Evolutionary conservation across 2,113 vertebrate genomes (phyloP).

Genomic region (Morone chrysops): DNA sequence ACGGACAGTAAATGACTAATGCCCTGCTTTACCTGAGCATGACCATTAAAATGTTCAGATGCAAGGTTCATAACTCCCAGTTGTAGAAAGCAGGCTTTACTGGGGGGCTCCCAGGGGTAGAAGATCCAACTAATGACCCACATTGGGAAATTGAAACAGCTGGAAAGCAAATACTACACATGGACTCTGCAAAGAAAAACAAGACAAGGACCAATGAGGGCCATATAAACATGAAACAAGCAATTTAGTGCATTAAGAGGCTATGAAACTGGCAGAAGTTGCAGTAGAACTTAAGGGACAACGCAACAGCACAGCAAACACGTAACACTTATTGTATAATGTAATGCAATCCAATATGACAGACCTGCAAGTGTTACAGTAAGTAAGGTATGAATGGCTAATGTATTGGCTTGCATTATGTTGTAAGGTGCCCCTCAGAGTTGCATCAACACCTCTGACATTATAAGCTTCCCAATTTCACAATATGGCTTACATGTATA

Average conservation of each 20-base stretch:
- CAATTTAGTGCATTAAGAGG: slow-evolving; percentile 20
- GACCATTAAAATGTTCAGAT: neutral
- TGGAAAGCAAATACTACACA: slow-evolving; percentile 5
- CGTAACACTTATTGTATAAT: neutral
- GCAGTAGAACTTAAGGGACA: neutral
- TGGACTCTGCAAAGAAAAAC: slow-evolving; percentile 33
- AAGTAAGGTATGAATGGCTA: neutral
- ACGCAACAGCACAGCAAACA: neutral
- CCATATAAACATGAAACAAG: slow-evolving; percentile 24
- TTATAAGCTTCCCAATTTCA: neutral
- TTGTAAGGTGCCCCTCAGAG: neutral
- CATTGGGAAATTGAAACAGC: slow-evolving; percentile 27
- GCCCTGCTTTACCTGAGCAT: slow-evolving; percentile 1
- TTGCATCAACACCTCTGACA: neutral
- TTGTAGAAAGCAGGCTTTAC: slow-evolving; percentile 13
- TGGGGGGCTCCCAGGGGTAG: slow-evolving; percentile 21
- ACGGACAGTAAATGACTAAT: neutral
- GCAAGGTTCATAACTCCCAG: slow-evolving; percentile 1
- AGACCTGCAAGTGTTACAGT: neutral
- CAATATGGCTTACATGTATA: neutral
- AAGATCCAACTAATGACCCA: slow-evolving; percentile 22
- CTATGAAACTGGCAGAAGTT: neutral
- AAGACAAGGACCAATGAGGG: slow-evolving; percentile 43
- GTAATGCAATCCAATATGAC: neutral
- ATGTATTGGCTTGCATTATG: neutral